These are phyloP conservation scores for Eristalinus aeneus DNA, from an alignment of 2,888 invertebrate species.

Conservation along the genomic window DNA sequence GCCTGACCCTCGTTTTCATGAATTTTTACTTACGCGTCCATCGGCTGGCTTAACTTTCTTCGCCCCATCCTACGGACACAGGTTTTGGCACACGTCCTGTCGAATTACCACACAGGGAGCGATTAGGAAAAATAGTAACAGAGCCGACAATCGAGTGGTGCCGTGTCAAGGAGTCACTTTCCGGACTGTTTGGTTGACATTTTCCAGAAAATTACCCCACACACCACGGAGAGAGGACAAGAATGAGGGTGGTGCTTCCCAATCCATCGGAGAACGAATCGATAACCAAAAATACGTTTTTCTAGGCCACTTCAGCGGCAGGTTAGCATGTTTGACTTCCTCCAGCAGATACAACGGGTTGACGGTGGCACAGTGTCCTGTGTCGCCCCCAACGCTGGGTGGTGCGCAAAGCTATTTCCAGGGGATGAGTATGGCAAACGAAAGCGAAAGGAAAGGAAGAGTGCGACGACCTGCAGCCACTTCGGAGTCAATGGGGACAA, in stretches of 20 bases:
- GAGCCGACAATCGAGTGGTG: not conserved
- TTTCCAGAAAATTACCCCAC: conserved; percentile 50
- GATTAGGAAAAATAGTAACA: not conserved
- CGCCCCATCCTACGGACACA: not conserved
- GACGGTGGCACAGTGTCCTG: conserved; percentile 25
- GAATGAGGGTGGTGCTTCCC: not conserved
- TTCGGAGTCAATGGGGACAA: not conserved
- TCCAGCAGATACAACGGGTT: conserved; percentile 19
- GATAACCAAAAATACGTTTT: conserved; percentile 63
- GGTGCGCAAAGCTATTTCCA: conserved; percentile 38
- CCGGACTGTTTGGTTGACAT: conserved; percentile 9
- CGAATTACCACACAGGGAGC: not conserved
- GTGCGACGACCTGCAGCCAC: too few relatives aligned
- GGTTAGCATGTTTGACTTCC: conserved; percentile 61
- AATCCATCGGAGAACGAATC: conserved; percentile 27
- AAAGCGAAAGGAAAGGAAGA: not conserved
- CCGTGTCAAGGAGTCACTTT: not conserved
- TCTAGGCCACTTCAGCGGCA: conserved; percentile 45
- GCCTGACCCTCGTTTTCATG: not conserved
- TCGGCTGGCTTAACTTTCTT: not conserved
- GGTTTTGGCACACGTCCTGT: conserved; percentile 37
- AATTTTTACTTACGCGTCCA: conserved; percentile 1
- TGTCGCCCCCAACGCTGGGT: conserved; percentile 44
- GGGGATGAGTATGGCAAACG: not conserved
- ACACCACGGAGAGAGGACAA: not conserved